Base-by-base conservation (phyloP, 2,797 vertebrate genomes). In the Dermochelys coriacea region DNA sequence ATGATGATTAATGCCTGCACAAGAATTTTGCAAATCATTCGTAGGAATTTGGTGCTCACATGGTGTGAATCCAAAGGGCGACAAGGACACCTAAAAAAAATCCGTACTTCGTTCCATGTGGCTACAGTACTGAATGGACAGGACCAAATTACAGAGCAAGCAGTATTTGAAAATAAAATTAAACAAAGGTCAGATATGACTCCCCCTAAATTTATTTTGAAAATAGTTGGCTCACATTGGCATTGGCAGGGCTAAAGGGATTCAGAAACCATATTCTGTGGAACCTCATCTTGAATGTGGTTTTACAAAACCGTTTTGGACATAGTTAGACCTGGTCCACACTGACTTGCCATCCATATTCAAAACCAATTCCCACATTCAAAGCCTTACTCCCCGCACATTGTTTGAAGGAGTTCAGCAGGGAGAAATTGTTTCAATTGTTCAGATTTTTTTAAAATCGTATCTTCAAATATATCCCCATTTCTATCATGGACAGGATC, bases 211-310 rank as follows among this genome's bases (percentile, higher is more conserved):
- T 80, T 89, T 94, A 59, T 18, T 87, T 25, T 74, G 45, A 96
- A 93, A 52, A 54, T 23, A 80, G 94, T 93, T 93, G 89, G 84
- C 64, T 45, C 91, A 55, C 80, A 88, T 50, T 93, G 47, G 31
- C 52, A 92, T 5, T 78, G 92, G 77, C 82, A 84, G 85, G 87
- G 80, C 6, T 7, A 0, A 51, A 64, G 51, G 75, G 87, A 23
- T 31, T 86, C 81, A 61, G 19, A 88, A 93, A 91, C 1, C 4
- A 80, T 0, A 3, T 52, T 82, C 51, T 71, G 88, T 47, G 37
- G 71, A 75, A 88, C 82, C 19, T 87, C 87, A 89, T 8, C 14
- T 68, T 18, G 61, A 64, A 61, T n/a, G 41, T 75, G 23, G 71
- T 75, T 75, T 75, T 45, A 41, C 21, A 75, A 29, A 75, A 27